Percentiles rank a stretch among this genome's conserved stretches.
Evolutionary conservation across 2,113 vertebrate species (phyloP).

Genomic region (Pteropus alecto): DNA sequence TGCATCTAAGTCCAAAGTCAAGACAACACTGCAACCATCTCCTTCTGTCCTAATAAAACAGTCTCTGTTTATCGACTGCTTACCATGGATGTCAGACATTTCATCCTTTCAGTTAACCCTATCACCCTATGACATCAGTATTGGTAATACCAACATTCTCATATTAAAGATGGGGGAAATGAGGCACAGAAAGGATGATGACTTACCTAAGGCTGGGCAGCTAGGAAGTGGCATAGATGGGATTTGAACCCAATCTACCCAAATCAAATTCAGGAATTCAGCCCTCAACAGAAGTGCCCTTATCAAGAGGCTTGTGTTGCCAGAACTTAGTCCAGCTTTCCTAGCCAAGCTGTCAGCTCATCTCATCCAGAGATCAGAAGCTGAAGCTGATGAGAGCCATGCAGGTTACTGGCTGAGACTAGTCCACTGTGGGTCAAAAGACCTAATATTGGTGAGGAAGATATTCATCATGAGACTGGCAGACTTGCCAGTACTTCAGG

Average conservation of each 20-base stretch:
- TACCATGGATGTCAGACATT: accelerated
- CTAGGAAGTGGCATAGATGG: background rate
- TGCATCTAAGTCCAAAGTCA: background rate
- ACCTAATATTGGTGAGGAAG: background rate
- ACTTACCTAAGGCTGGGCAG: background rate
- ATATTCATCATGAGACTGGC: background rate
- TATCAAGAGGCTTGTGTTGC: background rate
- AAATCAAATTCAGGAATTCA: background rate
- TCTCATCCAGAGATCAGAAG: background rate
- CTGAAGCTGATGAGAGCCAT: background rate
- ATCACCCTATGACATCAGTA: background rate
- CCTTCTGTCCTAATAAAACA: background rate
- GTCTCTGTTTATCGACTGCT: background rate
- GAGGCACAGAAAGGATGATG: background rate
- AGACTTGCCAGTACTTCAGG: background rate
- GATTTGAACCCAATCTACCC: background rate
- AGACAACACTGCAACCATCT: background rate
- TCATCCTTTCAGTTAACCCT: background rate
- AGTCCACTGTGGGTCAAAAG: background rate
- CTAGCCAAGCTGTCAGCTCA: too few relatives aligned
- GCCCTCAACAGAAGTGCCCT: background rate
- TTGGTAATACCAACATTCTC: accelerated
- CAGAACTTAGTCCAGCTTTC: background rate
- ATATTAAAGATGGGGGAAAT: background rate
- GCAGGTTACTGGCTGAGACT: background rate